Percentiles rank a stretch among this genome's conserved stretches.
Conservation (phyloP, 2,113 vertebrate genomes). For the Centropus bengalensis region DNA sequence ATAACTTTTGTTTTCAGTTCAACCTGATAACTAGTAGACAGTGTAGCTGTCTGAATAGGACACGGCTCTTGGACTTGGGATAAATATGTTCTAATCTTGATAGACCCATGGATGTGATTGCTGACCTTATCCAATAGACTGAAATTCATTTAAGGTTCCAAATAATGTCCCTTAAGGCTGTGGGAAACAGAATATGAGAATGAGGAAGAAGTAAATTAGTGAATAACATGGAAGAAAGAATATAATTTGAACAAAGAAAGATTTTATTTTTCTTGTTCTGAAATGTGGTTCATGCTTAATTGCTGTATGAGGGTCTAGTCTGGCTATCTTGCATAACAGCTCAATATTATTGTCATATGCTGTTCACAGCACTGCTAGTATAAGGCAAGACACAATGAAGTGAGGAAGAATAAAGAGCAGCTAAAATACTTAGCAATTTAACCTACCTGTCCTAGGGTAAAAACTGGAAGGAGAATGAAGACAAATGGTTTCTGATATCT, state of each 20-base stretch:
- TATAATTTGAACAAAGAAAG: not conserved
- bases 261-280: not conserved
- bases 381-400: not conserved
- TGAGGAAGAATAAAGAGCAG: not conserved
- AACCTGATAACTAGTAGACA: not conserved
- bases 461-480: slow-evolving; percentile 13
- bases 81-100: not conserved
- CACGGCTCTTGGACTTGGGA: not conserved
- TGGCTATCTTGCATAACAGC: not conserved
- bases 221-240: not conserved
- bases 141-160: not conserved
- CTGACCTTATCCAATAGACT: not conserved
- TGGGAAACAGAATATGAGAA: not conserved
- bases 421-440: not conserved
- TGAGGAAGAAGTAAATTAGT: not conserved
- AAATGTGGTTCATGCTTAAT: not conserved
- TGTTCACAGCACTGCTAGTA: not conserved
- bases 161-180: not conserved
- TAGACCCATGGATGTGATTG: not conserved
- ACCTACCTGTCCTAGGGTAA: not conserved
- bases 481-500: not conserved
- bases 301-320: not conserved
- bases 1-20: slow-evolving; percentile 38
- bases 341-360: not conserved
- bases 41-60: not conserved